Base-by-base conservation (phyloP, 2,888 invertebrate species). In the Toxonevra muliebris region DNA sequence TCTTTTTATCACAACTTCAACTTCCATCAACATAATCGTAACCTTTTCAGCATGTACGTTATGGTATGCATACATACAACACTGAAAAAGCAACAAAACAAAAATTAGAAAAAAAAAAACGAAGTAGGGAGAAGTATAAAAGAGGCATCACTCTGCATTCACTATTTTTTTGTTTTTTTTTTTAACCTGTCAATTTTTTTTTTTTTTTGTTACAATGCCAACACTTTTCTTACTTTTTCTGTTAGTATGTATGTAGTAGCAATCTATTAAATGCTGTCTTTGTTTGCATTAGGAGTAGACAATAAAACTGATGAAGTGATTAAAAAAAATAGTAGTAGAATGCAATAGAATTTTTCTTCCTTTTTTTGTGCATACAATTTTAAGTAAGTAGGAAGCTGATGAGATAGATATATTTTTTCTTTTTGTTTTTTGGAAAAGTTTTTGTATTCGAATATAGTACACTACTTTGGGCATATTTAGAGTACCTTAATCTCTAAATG, bases 221-320 rank as follows among this genome's bases (percentile, higher is more conserved):
- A 54, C 20, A 54, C 54, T 54, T 54, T 54, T 54, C 54, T n/a
- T 10, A 7, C 17, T 17, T 15, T 19, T 54, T 54, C 30, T 30
- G 30, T 4, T 4, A 30, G 30, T 7, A 30, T 30, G 30, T 30
- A 30, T 30, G 30, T 30, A 30, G 3, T 30, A 12, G 5, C 54
- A 54, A n/a, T 54, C 1, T 54, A 54, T 54, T 54, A 54, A 54
- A 54, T 54, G 54, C 12, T n/a, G 17, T 54, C 54, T 54, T 54
- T 20, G 20, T 54, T 54, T 54, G 48, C 48, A 48, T 48, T 48
- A 48, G 48, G 11, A 10, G n/a, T 13, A 48, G 54, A 54, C 54
- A 54, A 54, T 54, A 54, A 54, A 54, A 54, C 17, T 20, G 54
- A 54, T 54, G 54, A 54, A 54, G 54, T 54, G 54, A 54, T 54